Percentiles rank a stretch among this genome's conserved stretches.
Evolutionary conservation across 2,113 vertebrate species (phyloP).

Genomic region (Perognathus longimembris): DNA sequence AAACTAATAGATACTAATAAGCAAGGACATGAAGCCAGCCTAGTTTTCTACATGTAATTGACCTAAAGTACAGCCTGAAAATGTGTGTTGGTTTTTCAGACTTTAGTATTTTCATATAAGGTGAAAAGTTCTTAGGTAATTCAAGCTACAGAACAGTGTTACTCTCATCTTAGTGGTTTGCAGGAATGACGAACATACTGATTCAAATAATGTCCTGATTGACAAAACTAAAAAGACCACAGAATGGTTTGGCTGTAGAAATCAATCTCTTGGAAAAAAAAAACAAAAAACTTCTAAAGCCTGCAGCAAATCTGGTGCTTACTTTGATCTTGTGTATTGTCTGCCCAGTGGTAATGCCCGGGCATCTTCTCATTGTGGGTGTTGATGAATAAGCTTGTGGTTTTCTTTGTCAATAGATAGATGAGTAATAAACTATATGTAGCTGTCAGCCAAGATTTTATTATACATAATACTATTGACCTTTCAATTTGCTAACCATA

Average conservation of each 20-base stretch:
- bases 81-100: neutral
- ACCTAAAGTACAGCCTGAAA: neutral
- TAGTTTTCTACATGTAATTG: neutral
- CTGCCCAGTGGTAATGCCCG: neutral
- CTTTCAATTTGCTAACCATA: conserved; percentile 39
- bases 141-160: neutral
- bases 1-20: neutral
- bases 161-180: neutral
- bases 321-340: neutral
- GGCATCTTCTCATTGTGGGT: neutral
- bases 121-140: neutral
- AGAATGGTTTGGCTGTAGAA: neutral
- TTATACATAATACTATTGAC: conserved; percentile 27
- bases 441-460: conserved; percentile 29
- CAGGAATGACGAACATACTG: neutral
- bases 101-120: neutral
- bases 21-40: neutral
- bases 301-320: neutral
- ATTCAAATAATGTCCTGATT: neutral
- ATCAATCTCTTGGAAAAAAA: neutral
- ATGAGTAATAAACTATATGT: conserved; percentile 28
- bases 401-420: conserved; percentile 45
- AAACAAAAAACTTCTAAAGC: neutral
- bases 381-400: conserved; percentile 20
- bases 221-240: neutral